Evolutionary conservation across 1,140 invertebrate genomes (phyloP).

Genomic region (Ylistrum balloti): DNA sequence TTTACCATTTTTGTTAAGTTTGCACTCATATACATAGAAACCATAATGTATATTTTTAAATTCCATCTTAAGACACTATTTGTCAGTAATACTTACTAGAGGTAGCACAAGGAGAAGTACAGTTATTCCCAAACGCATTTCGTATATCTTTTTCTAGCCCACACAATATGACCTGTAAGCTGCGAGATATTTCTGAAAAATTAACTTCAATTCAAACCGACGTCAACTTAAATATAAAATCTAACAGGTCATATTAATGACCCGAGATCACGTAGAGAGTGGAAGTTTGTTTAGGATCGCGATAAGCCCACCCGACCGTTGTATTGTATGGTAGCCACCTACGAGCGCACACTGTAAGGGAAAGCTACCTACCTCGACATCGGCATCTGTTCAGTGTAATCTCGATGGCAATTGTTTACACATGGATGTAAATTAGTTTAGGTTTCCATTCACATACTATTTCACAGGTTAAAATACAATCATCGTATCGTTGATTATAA

Average conservation of each 20-base stretch:
- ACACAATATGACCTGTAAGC: conserved; percentile 9
- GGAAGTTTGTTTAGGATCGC: conserved; percentile 10
- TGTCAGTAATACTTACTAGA: not conserved
- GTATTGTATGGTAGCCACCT: too few relatives aligned
- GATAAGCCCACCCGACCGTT: not conserved
- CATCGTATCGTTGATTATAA: not conserved
- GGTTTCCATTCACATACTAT: not conserved
- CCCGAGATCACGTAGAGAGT: not conserved
- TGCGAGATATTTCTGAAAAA: not conserved
- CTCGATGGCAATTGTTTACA: conserved; percentile 2
- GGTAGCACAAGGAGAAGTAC: not conserved
- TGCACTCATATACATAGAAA: too few relatives aligned
- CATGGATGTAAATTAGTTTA: not conserved
- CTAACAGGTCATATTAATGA: not conserved
- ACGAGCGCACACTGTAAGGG: not conserved
- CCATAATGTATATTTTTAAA: too few relatives aligned
- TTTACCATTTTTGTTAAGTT: too few relatives aligned
- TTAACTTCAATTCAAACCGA: not conserved
- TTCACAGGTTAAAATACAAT: not conserved
- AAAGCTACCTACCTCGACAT: not conserved
- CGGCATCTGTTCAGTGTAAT: not conserved
- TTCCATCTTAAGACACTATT: too few relatives aligned
- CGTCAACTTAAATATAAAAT: conserved; percentile 33
- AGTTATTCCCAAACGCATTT: not conserved
- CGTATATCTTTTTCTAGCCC: not conserved